Conservation (phyloP, 2,888 invertebrate genomes). For the Cheilosia soror region DNA sequence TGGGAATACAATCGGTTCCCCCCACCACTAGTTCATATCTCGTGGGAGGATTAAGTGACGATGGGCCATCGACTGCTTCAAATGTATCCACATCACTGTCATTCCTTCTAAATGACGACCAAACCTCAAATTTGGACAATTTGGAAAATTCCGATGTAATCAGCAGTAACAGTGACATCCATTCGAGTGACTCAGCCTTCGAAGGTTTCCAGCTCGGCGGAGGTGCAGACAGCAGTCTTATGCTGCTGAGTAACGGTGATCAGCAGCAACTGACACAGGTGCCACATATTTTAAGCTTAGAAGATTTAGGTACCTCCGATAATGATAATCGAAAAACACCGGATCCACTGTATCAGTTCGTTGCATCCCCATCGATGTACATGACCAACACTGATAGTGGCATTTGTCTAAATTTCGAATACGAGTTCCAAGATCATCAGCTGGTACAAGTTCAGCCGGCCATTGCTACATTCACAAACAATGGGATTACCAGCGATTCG, state of each 20-base stretch:
- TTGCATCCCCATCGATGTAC: slow-evolving; percentile 60
- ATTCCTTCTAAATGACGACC: slow-evolving; percentile 61
- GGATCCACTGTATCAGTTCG: slow-evolving; percentile 65
- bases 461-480: slow-evolving; percentile 73
- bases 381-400: slow-evolving; percentile 76
- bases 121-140: slow-evolving; percentile 56
- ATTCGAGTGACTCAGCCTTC: slow-evolving; percentile 69
- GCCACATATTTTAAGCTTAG: slow-evolving; percentile 73
- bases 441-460: slow-evolving; percentile 82
- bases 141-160: slow-evolving; percentile 69
- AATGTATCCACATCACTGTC: slow-evolving; percentile 34
- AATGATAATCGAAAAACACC: slow-evolving; percentile 47
- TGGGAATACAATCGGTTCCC: slow-evolving; percentile 50
- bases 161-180: slow-evolving; percentile 69
- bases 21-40: slow-evolving; percentile 58
- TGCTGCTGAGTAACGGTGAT: slow-evolving; percentile 41
- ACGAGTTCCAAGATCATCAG: slow-evolving; percentile 82
- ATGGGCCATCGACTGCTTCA: slow-evolving; percentile 27
- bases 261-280: slow-evolving; percentile 72
- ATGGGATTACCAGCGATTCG: slow-evolving; percentile 45
- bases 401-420: slow-evolving; percentile 82
- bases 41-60: slow-evolving; percentile 65
- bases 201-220: slow-evolving; percentile 52
- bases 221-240: slow-evolving; percentile 42
- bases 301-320: slow-evolving; percentile 62